Percentiles rank a stretch among this genome's conserved stretches.
Evolutionary conservation across 2,113 vertebrate genomes (phyloP).

Genomic region (Brachionichthys hirsutus): DNA sequence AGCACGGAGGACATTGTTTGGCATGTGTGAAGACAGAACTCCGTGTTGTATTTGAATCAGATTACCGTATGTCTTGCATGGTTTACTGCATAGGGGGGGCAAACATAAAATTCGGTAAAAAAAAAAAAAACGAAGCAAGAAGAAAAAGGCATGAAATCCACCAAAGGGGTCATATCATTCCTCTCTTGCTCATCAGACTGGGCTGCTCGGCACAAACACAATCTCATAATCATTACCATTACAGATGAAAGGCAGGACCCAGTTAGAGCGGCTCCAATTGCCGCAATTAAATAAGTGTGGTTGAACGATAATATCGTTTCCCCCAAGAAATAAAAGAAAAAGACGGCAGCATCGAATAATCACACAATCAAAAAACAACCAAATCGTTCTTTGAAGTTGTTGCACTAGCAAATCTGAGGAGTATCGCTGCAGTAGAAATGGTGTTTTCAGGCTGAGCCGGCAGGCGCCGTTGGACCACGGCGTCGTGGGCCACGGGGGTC

Average conservation of each 20-base stretch:
- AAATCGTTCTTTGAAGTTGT: conserved; percentile 78
- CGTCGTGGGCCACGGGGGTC: conserved; percentile 61
- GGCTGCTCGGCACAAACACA: conserved; percentile 70
- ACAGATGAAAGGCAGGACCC: conserved; percentile 81
- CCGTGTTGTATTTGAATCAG: conserved; percentile 18
- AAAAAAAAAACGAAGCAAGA: background rate
- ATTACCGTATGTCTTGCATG: background rate
- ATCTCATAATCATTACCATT: conserved; percentile 84
- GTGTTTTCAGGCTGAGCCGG: conserved; percentile 66
- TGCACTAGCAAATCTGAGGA: conserved; percentile 72
- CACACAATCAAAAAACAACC: conserved; percentile 82
- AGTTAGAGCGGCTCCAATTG: conserved; percentile 82
- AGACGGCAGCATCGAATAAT: conserved; percentile 80
- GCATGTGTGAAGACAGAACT: conserved; percentile 26
- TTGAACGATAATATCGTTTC: conserved; percentile 84
- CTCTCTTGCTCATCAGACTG: conserved; percentile 67
- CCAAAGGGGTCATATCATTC: conserved; percentile 50
- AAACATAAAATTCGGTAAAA: background rate
- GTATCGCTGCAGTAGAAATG: conserved; percentile 76
- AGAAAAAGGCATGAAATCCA: conserved; percentile 18
- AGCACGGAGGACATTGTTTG: conserved; percentile 25
- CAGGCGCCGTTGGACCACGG: conserved; percentile 76
- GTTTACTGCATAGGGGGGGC: conserved; percentile 7
- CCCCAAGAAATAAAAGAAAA: conserved; percentile 77
- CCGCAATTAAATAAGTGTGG: conserved; percentile 85